These are phyloP conservation scores for Conistra vaccinii DNA, from an alignment of 2,888 invertebrate species.

Conservation along the genomic window DNA sequence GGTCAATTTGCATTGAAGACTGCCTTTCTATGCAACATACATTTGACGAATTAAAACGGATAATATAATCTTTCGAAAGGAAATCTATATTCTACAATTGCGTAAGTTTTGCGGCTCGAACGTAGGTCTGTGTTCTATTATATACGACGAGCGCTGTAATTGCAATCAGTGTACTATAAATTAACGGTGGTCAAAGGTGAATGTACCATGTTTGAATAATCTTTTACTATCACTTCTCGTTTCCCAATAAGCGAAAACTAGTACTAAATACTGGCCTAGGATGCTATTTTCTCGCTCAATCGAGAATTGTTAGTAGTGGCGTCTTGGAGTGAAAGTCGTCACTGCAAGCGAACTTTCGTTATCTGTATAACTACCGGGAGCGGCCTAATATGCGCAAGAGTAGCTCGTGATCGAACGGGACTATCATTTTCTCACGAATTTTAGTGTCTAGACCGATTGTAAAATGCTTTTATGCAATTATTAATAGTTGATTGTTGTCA, in stretches of 20 bases:
- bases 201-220: constrained; percentile 51
- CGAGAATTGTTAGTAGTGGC: constrained; percentile 67
- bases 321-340: constrained; percentile 81
- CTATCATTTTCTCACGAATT: constrained; percentile 64
- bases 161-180: constrained; percentile 59
- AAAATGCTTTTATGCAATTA: constrained; percentile 42
- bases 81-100: constrained; percentile 54
- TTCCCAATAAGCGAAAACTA: constrained; percentile 29
- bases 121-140: constrained; percentile 50
- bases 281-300: constrained; percentile 47
- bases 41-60: constrained; percentile 23
- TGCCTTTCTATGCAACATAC: constrained; percentile 8
- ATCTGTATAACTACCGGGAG: constrained; percentile 73
- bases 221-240: constrained; percentile 36
- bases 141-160: constrained; percentile 60
- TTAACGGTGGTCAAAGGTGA: constrained; percentile 74
- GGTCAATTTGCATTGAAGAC: constrained; percentile 16
- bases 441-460: constrained; percentile 43
- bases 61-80: constrained; percentile 45
- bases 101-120: constrained; percentile 54
- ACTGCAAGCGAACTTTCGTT: constrained; percentile 83
- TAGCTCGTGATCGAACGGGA: constrained; percentile 68
- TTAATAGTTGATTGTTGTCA: constrained; percentile 22
- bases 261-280: constrained; percentile 25
- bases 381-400: constrained; percentile 72